Percentiles rank a stretch among this genome's conserved stretches.
phyloP scores from a whole-genome alignment of 2,888 invertebrate species.

The Elaeidobius kamerunicus region DNA sequence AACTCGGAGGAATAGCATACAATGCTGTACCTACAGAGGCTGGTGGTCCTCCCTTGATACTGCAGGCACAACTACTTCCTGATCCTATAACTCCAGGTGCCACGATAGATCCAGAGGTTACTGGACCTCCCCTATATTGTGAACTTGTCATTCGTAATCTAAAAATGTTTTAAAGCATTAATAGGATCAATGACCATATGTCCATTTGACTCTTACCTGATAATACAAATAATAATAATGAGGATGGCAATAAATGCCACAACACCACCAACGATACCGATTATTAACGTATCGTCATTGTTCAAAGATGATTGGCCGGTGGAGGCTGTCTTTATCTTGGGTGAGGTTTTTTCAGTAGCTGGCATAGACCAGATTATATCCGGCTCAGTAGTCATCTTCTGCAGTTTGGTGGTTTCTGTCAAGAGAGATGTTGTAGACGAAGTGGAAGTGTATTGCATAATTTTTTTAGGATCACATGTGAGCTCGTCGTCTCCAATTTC shows the following conservation, averaged over 20 bases:
- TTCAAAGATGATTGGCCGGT: constrained; percentile 60
- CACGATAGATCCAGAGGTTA: constrained; percentile 55
- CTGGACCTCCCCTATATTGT: constrained; percentile 69
- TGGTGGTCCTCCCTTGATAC: constrained; percentile 51
- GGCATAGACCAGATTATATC: constrained; percentile 89
- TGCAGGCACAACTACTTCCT: constrained; percentile 56
- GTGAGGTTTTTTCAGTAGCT: constrained; percentile 54
- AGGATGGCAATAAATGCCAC: constrained; percentile 87
- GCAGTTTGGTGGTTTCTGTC: constrained; percentile 37
- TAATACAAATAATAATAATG: constrained; percentile 85
- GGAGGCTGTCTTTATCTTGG: constrained; percentile 57
- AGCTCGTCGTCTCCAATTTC: constrained; percentile 80
- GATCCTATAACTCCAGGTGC: constrained; percentile 35
- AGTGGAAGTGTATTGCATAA: constrained; percentile 50
- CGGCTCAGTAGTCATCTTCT: constrained; percentile 69
- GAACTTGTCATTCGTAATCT: constrained; percentile 54
- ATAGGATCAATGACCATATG: neutral
- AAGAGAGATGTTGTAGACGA: constrained; percentile 39
- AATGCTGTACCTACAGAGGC: constrained; percentile 35
- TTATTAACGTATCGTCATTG: constrained; percentile 90
- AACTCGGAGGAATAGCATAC: constrained; percentile 50
- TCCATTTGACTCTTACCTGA: constrained; percentile 50
- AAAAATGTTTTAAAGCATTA: neutral
- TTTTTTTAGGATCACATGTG: constrained; percentile 67
- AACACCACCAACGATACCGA: constrained; percentile 91